phyloP scores from a whole-genome alignment of 2,888 invertebrate genomes.

The Nomada hirtipes region DNA sequence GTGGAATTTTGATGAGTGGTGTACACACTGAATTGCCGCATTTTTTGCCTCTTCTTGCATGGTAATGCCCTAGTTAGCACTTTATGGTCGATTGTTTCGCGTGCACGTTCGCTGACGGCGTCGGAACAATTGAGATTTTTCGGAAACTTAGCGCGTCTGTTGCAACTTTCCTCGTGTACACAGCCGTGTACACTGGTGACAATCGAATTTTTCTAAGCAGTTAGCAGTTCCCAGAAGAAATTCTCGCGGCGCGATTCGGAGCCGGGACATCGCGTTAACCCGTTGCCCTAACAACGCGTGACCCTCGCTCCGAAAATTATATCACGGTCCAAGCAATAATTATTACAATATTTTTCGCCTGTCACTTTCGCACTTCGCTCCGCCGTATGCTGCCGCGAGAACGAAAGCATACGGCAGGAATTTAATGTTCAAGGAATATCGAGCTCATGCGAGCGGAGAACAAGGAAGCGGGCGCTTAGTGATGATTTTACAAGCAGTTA shows the following conservation, averaged over 20 bases:
- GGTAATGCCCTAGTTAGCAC: not conserved
- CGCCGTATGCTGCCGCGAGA: not conserved
- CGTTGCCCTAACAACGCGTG: not conserved
- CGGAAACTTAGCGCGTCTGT: not conserved
- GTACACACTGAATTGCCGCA: not conserved
- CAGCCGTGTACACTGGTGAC: too few relatives aligned
- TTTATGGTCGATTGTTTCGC: constrained; percentile 19
- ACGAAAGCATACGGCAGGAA: not conserved
- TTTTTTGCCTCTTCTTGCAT: not conserved
- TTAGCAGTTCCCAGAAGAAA: not conserved
- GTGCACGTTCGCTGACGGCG: not conserved
- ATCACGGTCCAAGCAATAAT: not conserved
- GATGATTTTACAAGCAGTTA: constrained; percentile 21
- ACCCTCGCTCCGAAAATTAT: not conserved
- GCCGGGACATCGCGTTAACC: not conserved
- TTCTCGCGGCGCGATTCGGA: not conserved
- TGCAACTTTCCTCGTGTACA: not conserved
- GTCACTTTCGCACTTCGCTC: not conserved
- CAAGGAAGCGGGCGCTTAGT: not conserved
- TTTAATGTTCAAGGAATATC: not conserved
- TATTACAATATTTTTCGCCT: not conserved
- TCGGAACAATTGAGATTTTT: not conserved
- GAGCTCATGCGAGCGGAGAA: not conserved
- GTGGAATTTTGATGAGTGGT: constrained; percentile 16
- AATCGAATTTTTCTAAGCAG: too few relatives aligned